Evolutionary conservation across 1,140 invertebrate species (phyloP).

Genomic region (Ostrea edulis): DNA sequence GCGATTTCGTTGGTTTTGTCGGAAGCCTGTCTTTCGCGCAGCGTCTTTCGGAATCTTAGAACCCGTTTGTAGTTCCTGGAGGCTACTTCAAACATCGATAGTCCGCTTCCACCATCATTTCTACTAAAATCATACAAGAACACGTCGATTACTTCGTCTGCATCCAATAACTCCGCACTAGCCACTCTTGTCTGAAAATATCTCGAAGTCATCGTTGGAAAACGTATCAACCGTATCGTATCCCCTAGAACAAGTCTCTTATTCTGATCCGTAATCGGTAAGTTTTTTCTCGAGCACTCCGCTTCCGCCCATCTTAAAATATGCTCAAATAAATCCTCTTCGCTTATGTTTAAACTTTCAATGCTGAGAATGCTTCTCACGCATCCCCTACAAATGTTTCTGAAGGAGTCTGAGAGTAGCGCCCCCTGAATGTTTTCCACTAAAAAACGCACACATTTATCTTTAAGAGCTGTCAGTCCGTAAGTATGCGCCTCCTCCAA

Average conservation of each 20-base stretch:
- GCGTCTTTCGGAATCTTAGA: neutral
- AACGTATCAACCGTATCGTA: neutral
- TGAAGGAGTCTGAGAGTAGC: neutral
- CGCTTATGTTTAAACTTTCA: neutral
- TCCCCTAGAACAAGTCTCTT: neutral
- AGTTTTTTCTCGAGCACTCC: neutral
- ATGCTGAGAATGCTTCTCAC: neutral
- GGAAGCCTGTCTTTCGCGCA: conserved; percentile 1
- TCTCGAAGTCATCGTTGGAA: neutral
- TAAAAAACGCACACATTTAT: neutral
- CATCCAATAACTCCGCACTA: neutral
- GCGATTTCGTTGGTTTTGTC: neutral
- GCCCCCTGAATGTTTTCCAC: neutral
- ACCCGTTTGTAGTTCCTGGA: neutral
- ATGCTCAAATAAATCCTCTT: neutral
- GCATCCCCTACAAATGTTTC: neutral
- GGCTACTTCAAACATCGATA: neutral
- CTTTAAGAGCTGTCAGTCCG: neutral
- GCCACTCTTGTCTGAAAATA: neutral
- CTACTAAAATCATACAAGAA: conserved; percentile 1
- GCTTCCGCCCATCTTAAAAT: neutral
- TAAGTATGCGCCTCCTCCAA: neutral
- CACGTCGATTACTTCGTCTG: neutral
- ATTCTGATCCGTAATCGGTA: neutral
- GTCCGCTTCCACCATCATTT: neutral